Conservation (phyloP, 2,797 vertebrate species). For the Pterois miles region DNA sequence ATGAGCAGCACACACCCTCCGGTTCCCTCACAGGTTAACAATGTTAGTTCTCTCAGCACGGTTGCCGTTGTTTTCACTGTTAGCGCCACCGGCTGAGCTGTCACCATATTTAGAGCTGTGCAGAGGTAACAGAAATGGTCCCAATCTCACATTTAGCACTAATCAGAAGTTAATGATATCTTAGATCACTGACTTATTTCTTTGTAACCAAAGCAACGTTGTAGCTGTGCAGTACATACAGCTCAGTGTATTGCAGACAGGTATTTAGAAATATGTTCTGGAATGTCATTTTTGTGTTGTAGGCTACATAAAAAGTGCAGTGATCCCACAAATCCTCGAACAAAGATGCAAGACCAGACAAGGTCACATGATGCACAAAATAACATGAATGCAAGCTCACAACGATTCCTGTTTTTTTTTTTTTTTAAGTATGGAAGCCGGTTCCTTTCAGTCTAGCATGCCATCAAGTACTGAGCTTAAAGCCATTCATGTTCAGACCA, state of each 20-base stretch:
- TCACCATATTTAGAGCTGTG: no score
- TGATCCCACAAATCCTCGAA: neutral
- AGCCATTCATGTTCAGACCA: conserved; percentile 37
- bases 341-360: neutral
- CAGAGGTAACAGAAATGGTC: no score
- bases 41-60: fast-evolving
- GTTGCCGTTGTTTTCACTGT: no score
- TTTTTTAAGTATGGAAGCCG: neutral
- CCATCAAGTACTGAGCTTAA: conserved; percentile 42
- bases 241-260: neutral
- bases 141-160: no score
- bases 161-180: neutral
- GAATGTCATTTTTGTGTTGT: neutral
- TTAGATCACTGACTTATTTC: neutral
- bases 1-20: no score
- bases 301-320: neutral
- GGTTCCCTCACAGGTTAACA: no score
- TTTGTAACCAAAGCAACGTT: neutral
- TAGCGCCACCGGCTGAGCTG: no score
- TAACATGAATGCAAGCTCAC: neutral
- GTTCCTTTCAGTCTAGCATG: conserved; percentile 16
- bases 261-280: neutral
- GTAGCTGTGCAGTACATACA: neutral
- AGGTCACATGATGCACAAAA: conserved; percentile 8
- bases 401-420: neutral